These are phyloP conservation scores for Deladenus siricidicola DNA, from an alignment of 2,888 invertebrate species.

Conservation along the genomic window DNA sequence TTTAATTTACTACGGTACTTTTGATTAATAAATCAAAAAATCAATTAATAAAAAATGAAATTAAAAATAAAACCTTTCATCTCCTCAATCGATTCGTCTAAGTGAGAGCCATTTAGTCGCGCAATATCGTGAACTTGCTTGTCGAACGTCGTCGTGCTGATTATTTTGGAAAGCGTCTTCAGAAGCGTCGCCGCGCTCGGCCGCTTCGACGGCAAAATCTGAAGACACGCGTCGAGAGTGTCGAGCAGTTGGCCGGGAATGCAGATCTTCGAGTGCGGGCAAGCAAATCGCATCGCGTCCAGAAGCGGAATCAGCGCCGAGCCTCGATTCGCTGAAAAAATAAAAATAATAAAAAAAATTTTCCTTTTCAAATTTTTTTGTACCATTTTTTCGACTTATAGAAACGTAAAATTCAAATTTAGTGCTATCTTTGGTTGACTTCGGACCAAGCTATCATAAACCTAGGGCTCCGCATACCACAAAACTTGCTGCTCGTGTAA, in stretches of 20 bases:
- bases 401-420: too few species aligned
- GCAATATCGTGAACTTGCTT: neutral
- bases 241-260: neutral
- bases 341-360: neutral
- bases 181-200: constrained; percentile 13
- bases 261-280: neutral
- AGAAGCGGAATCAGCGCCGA: constrained; percentile 17
- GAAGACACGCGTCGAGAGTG: constrained; percentile 18
- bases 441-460: too few species aligned
- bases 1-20: too few species aligned
- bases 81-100: constrained; percentile 7
- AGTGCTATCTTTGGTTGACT: too few species aligned
- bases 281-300: constrained; percentile 9
- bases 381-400: too few species aligned
- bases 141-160: neutral
- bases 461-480: too few species aligned
- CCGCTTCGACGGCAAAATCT: constrained; percentile 22
- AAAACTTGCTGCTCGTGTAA: too few species aligned
- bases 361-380: too few species aligned
- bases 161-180: neutral
- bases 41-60: neutral
- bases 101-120: neutral
- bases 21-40: too few species aligned
- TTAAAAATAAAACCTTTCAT: constrained; percentile 1
- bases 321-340: constrained; percentile 13